phyloP scores from a whole-genome alignment of 2,888 invertebrate species.

The Blomia tropicalis region DNA sequence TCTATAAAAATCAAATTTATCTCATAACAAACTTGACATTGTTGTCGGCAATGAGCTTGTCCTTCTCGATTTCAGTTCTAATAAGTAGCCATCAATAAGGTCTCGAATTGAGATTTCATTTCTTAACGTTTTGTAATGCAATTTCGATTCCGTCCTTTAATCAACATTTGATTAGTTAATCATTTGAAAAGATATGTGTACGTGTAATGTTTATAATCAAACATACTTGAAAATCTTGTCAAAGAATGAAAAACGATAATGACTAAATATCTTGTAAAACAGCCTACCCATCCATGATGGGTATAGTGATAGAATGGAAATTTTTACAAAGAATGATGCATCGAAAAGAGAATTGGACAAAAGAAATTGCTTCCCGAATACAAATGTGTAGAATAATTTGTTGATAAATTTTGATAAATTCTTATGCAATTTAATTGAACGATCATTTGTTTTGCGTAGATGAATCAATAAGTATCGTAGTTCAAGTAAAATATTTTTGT shows the following conservation, averaged over 20 bases:
- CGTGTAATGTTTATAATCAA: neutral
- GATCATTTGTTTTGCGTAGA: neutral
- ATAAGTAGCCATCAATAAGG: conserved; percentile 28
- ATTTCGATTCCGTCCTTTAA: conserved; percentile 13
- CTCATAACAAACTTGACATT: conserved; percentile 27
- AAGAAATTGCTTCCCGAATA: neutral
- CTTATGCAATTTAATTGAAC: neutral
- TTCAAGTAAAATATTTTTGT: neutral
- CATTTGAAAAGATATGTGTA: neutral
- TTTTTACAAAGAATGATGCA: conserved; percentile 4
- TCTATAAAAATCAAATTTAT: neutral
- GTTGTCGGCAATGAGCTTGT: conserved; percentile 27
- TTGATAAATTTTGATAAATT: neutral
- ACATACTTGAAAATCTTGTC: conserved; percentile 1
- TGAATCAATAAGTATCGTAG: neutral
- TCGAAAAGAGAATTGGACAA: neutral
- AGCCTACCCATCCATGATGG: conserved; percentile 8
- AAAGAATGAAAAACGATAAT: conserved; percentile 11
- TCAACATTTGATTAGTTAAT: neutral
- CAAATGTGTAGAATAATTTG: neutral
- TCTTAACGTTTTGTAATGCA: conserved; percentile 18
- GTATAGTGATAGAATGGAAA: neutral
- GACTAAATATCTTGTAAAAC: conserved; percentile 5
- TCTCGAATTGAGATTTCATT: conserved; percentile 26
- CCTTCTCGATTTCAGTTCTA: conserved; percentile 27